Evolutionary conservation across 2,888 invertebrate genomes (phyloP).

Genomic region (Amorpha juglandis): DNA sequence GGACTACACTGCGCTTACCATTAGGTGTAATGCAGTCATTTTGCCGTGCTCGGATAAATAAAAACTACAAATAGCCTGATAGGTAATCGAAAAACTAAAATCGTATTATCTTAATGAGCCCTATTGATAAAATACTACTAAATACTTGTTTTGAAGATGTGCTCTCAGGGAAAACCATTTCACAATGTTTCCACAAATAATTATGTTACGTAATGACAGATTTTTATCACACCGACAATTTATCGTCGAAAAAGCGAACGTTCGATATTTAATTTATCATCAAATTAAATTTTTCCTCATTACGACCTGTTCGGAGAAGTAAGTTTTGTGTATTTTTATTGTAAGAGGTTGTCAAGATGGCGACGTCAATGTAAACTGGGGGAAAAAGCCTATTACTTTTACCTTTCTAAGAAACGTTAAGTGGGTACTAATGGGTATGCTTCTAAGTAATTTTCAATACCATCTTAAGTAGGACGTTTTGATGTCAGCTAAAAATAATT

Average conservation of each 20-base stretch:
- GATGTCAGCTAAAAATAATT: slow-evolving; percentile 2
- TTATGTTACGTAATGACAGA: neutral
- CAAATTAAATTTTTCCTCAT: neutral
- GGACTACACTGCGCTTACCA: too few relatives aligned
- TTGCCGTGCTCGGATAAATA: too few relatives aligned
- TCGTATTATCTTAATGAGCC: too few relatives aligned
- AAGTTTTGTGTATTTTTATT: slow-evolving; percentile 1
- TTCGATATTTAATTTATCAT: neutral
- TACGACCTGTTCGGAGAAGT: neutral
- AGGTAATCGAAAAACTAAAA: too few relatives aligned
- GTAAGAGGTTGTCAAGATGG: neutral
- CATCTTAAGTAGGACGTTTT: neutral
- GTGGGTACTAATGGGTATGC: neutral
- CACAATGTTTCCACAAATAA: neutral
- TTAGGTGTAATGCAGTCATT: too few relatives aligned
- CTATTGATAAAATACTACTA: too few relatives aligned
- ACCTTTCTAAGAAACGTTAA: slow-evolving; percentile 12
- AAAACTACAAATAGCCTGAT: too few relatives aligned
- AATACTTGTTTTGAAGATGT: too few relatives aligned
- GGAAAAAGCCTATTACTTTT: slow-evolving; percentile 3
- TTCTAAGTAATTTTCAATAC: neutral
- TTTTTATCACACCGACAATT: neutral
- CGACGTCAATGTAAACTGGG: neutral
- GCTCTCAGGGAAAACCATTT: neutral
- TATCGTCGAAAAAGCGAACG: too few relatives aligned